Conservation (phyloP, 2,113 vertebrate species). For the Ovibos moschatus region DNA sequence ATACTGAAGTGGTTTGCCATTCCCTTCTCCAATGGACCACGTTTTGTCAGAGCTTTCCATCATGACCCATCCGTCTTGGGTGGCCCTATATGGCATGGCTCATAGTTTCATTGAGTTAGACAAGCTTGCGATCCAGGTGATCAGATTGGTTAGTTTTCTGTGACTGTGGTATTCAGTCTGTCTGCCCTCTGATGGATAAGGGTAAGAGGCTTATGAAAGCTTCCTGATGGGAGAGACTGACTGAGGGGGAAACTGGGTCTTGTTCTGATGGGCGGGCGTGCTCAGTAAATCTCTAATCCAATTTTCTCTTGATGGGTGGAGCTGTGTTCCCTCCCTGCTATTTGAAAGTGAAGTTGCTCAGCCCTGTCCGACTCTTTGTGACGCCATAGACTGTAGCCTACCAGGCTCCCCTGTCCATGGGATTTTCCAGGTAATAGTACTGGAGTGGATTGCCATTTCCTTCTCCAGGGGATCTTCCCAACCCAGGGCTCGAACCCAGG, state of each 20-base stretch:
- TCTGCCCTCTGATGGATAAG: not conserved
- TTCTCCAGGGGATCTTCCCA: too few relatives aligned
- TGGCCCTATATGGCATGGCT: not conserved
- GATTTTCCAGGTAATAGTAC: too few relatives aligned
- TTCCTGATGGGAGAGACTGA: not conserved
- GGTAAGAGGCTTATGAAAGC: not conserved
- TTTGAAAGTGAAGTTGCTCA: not conserved
- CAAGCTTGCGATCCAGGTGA: not conserved
- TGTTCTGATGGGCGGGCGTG: too few relatives aligned
- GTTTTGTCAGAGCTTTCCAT: not conserved
- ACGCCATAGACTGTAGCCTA: too few relatives aligned
- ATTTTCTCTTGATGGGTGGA: not conserved
- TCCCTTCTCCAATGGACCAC: not conserved
- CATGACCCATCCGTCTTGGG: not conserved
- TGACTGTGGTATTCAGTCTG: not conserved
- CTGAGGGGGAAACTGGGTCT: too few relatives aligned
- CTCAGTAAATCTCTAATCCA: not conserved
- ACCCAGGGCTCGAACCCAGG: too few relatives aligned
- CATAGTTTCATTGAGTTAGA: not conserved
- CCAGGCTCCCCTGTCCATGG: too few relatives aligned
- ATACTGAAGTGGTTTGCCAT: not conserved
- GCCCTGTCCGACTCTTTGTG: accelerated
- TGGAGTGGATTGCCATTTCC: too few relatives aligned
- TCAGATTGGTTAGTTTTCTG: not conserved
- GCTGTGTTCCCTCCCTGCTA: not conserved